These are phyloP conservation scores for Temnothorax curvispinosus DNA, from an alignment of 1,140 invertebrate genomes.

Conservation along the genomic window DNA sequence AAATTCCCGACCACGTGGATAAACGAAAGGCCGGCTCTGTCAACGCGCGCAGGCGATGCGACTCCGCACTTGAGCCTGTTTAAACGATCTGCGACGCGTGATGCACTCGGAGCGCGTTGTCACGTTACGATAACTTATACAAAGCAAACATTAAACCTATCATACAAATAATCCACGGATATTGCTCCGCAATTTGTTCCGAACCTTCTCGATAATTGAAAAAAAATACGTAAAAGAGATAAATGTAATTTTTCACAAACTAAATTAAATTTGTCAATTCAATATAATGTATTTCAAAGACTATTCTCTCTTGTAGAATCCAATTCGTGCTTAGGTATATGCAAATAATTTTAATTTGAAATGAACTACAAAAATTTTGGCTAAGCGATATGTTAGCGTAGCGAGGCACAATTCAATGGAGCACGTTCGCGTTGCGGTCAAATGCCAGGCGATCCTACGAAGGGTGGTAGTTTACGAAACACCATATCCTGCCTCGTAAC, in stretches of 20 bases:
- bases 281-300: background rate
- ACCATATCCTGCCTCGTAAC: slow-evolving; percentile 6
- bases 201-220: background rate
- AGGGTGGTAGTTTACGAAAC: slow-evolving; percentile 48
- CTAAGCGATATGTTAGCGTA: background rate
- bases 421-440: background rate
- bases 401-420: background rate
- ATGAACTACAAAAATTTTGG: background rate
- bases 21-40: slow-evolving; percentile 67
- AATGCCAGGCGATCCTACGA: background rate
- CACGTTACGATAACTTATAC: background rate
- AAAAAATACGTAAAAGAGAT: background rate
- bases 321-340: background rate
- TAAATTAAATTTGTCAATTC: background rate
- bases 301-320: background rate
- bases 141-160: background rate
- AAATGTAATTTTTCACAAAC: background rate
- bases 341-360: background rate
- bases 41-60: slow-evolving; percentile 63
- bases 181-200: background rate
- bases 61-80: slow-evolving; percentile 52
- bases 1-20: slow-evolving; percentile 71
- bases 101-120: slow-evolving; percentile 4
- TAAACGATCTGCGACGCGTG: slow-evolving; percentile 55
- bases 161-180: background rate